phyloP scores from a whole-genome alignment of 2,113 vertebrate species.

The Rhynchomys soricoides region DNA sequence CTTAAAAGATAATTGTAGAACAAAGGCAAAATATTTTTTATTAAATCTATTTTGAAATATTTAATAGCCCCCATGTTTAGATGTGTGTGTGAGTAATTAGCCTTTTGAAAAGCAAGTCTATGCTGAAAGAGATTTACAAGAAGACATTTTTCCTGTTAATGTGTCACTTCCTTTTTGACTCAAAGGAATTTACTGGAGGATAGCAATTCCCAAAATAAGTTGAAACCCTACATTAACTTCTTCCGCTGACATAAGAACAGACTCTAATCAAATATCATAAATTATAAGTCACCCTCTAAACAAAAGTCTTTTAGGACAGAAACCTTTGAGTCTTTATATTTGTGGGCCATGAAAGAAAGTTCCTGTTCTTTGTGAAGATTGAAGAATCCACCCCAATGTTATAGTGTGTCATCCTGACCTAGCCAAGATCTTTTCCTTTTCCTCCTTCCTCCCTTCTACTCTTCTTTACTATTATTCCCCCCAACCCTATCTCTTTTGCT shows the following conservation, averaged over 20 bases:
- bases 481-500: slow-evolving; percentile 35
- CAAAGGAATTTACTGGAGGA: slow-evolving; percentile 36
- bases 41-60: slow-evolving; percentile 34
- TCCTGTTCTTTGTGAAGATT: background rate
- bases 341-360: background rate
- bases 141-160: slow-evolving; percentile 39
- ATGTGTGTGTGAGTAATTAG: slow-evolving; percentile 31
- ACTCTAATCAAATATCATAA: background rate
- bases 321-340: background rate
- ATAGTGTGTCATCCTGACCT: background rate
- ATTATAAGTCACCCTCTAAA: background rate
- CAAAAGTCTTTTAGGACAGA: background rate
- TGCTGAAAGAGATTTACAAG: slow-evolving; percentile 34
- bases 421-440: background rate
- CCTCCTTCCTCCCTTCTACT: background rate
- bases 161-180: slow-evolving; percentile 53
- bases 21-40: slow-evolving; percentile 41
- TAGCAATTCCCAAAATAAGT: background rate
- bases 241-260: background rate
- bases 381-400: background rate
- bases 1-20: slow-evolving; percentile 22
- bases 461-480: background rate
- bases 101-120: slow-evolving; percentile 24
- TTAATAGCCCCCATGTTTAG: slow-evolving; percentile 13
- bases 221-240: background rate